Evolutionary conservation across 2,113 vertebrate species (phyloP).

Genomic region (Numenius arquata): DNA sequence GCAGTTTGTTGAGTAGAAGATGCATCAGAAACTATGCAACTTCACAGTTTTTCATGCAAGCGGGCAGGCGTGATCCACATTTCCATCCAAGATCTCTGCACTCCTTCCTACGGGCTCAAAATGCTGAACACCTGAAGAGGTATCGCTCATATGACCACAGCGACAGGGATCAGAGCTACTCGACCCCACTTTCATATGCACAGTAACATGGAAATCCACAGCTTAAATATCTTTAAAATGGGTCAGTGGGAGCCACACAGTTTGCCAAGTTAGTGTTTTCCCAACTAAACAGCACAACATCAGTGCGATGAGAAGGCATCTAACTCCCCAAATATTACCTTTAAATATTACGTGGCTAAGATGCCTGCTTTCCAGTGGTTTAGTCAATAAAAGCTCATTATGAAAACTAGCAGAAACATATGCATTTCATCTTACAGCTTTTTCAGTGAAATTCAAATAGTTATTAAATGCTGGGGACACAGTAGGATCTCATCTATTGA

Average conservation of each 20-base stretch:
- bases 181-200: background rate
- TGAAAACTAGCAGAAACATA: background rate
- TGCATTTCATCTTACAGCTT: background rate
- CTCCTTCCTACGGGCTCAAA: background rate
- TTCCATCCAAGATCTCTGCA: background rate
- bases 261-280: background rate
- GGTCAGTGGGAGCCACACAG: background rate
- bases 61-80: background rate
- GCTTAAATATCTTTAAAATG: background rate
- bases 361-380: slow-evolving; percentile 15
- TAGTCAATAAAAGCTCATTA: background rate
- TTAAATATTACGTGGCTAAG: background rate
- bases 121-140: background rate
- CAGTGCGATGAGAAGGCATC: background rate
- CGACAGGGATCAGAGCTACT: background rate
- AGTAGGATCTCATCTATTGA: background rate
- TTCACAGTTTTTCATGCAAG: background rate
- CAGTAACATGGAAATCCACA: background rate
- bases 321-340: background rate
- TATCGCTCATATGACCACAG: background rate
- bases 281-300: background rate
- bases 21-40: background rate
- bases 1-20: background rate
- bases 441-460: background rate
- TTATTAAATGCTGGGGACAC: background rate